Percentiles rank a stretch among this genome's conserved stretches.
These are phyloP conservation scores for Netelia virgata DNA, from an alignment of 2,888 invertebrate genomes.

Conservation along the genomic window DNA sequence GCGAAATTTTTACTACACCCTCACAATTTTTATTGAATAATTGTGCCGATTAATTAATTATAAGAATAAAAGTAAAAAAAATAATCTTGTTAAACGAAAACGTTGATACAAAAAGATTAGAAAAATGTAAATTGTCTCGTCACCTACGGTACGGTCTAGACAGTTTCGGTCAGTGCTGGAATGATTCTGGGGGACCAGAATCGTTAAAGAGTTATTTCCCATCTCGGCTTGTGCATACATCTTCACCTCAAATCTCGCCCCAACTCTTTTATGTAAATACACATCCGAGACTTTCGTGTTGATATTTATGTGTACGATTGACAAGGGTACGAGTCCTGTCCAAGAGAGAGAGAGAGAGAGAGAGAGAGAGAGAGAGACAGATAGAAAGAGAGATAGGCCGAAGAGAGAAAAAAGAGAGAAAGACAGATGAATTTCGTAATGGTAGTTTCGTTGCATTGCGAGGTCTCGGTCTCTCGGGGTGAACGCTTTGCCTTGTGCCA, in stretches of 20 bases:
- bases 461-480: conserved; percentile 33
- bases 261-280: conserved; percentile 61
- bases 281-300: conserved; percentile 50
- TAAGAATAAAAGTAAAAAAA: too few species aligned
- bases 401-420: background rate
- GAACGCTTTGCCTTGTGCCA: conserved; percentile 55
- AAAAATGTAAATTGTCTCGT: background rate
- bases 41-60: too few species aligned
- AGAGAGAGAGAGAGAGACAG: background rate
- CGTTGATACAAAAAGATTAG: too few species aligned
- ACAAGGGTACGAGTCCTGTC: conserved; percentile 9
- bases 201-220: conserved; percentile 56
- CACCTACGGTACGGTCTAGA: conserved; percentile 35
- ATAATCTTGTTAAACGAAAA: too few species aligned
- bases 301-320: conserved; percentile 65
- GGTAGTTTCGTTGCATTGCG: conserved; percentile 66
- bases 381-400: background rate
- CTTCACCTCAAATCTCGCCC: conserved; percentile 42
- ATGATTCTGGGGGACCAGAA: background rate
- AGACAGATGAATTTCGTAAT: conserved; percentile 69
- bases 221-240: conserved; percentile 27
- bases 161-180: conserved; percentile 41
- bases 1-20: too few species aligned
- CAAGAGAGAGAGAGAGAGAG: too few species aligned
- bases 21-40: too few species aligned